Evolutionary conservation across 2,888 invertebrate genomes (phyloP), one percentile per base, ranked within the genome.

Genomic region (Pharmacophagus antenor): DNA sequence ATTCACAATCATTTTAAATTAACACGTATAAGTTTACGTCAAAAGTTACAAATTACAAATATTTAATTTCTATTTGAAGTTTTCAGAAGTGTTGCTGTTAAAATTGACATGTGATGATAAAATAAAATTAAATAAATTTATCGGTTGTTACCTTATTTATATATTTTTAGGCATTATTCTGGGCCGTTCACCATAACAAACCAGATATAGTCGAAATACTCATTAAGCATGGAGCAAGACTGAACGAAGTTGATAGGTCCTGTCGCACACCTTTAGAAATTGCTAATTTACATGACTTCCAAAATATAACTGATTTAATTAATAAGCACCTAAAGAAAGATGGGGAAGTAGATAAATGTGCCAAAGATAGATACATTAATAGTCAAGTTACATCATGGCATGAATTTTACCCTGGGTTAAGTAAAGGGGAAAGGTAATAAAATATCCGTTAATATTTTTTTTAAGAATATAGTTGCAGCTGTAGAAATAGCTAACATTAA

Each of bases 111-210:
- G n/a, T 37, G n/a, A 37, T 5, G 3, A 37, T 15, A 15, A n/a
- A 0, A 37, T n/a, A 37, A n/a, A 15, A 27, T 10, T 27, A 27
- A 27, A 27, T 0, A 27, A 27, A 7, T 10, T 25, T 25, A 7
- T 27, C 7, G 7, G 7, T 27, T 7, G 27, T 27, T 27, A 10
- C n/a, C n/a, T n/a, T n/a, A 37, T 27, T 5, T 2, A 44, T 1
- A 31, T 25, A 47, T 46, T 85, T 82, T 48, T 80, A 94, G 94
- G 93, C 93, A 48, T 70, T 94, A 53, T 93, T 93, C 76, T 93
- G 93, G 92, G 93, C 94, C 52, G 91, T 90, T 10, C 85, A 91
- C 66, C 87, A 88, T 66, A 93, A 93, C 68, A 87, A 91, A 67
- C 73, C 82, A 17, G 89, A 92, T 59, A 85, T 92, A 58, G 82